Conservation (phyloP, 2,113 vertebrate genomes). For the Megaleporinus macrocephalus region DNA sequence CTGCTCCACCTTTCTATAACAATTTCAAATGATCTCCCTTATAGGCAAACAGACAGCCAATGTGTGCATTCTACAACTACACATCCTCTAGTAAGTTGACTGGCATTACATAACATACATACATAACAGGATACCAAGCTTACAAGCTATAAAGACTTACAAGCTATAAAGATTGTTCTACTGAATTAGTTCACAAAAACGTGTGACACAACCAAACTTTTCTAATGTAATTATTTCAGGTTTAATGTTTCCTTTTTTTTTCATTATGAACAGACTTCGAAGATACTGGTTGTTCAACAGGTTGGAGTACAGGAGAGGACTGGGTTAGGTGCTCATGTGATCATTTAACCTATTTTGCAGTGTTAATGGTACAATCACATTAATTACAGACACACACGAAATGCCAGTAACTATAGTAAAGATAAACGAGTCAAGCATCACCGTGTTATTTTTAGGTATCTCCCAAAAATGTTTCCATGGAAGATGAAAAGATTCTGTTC, state of each 20-base stretch:
- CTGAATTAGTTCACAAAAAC: too few relatives aligned
- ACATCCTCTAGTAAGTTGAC: neutral
- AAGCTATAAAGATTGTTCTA: too few relatives aligned
- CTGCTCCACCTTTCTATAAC: neutral
- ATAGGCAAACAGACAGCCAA: neutral
- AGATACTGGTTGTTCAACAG: neutral
- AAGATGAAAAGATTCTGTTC: neutral
- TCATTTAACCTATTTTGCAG: constrained; percentile 31
- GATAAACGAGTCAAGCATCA: neutral
- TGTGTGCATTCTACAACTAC: neutral
- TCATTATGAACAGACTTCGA: constrained; percentile 3
- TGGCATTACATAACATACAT: too few relatives aligned
- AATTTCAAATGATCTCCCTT: neutral
- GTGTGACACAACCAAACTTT: too few relatives aligned
- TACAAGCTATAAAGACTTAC: too few relatives aligned
- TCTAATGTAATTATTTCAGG: neutral
- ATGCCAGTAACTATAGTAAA: neutral
- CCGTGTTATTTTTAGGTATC: neutral
- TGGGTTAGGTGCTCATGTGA: constrained; percentile 16
- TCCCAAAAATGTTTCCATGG: neutral
- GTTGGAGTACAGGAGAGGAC: neutral
- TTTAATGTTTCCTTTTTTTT: neutral
- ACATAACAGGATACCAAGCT: too few relatives aligned
- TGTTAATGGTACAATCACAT: constrained; percentile 14
- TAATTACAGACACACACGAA: neutral